Conservation (phyloP, 2,888 invertebrate genomes). For the Cosmorhoe ocellata region DNA sequence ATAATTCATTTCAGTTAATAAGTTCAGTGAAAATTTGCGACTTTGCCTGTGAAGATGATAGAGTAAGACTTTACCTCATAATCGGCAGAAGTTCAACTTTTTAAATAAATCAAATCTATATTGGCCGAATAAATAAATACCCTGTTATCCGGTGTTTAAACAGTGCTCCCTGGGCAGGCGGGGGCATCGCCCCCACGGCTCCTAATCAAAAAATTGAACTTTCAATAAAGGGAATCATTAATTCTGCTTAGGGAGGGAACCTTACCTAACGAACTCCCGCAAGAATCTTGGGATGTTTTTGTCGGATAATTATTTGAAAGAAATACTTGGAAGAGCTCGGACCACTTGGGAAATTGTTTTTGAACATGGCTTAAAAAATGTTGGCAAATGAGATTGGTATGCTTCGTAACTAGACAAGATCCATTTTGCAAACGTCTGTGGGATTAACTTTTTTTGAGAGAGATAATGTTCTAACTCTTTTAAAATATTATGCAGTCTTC, state of each 20-base stretch:
- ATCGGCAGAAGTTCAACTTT: slow-evolving; percentile 28
- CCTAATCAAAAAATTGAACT: slow-evolving; percentile 87
- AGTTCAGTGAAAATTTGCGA: too few species aligned
- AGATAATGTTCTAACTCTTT: neutral
- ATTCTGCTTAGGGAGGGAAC: slow-evolving; percentile 80
- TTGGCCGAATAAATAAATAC: slow-evolving; percentile 77
- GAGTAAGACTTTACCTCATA: slow-evolving; percentile 11
- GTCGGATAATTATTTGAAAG: slow-evolving; percentile 69
- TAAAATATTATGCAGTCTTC: too few species aligned
- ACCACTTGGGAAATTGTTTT: slow-evolving; percentile 59
- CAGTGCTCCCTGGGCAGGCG: slow-evolving; percentile 45
- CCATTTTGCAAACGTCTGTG: slow-evolving; percentile 10
- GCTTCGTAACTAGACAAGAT: slow-evolving; percentile 23
- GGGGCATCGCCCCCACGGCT: slow-evolving; percentile 50
- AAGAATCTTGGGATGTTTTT: slow-evolving; percentile 77
- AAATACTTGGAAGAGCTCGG: slow-evolving; percentile 59
- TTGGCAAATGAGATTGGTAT: slow-evolving; percentile 34
- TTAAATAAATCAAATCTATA: slow-evolving; percentile 67
- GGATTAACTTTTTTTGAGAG: slow-evolving; percentile 8
- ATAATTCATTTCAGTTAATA: too few species aligned
- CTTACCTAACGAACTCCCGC: slow-evolving; percentile 67
- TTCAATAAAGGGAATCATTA: slow-evolving; percentile 88
- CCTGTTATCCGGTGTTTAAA: slow-evolving; percentile 79
- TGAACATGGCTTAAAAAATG: slow-evolving; percentile 43
- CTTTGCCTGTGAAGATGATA: too few species aligned